phyloP scores from a whole-genome alignment of 2,797 vertebrate species.

The Acipenser oxyrinchus region DNA sequence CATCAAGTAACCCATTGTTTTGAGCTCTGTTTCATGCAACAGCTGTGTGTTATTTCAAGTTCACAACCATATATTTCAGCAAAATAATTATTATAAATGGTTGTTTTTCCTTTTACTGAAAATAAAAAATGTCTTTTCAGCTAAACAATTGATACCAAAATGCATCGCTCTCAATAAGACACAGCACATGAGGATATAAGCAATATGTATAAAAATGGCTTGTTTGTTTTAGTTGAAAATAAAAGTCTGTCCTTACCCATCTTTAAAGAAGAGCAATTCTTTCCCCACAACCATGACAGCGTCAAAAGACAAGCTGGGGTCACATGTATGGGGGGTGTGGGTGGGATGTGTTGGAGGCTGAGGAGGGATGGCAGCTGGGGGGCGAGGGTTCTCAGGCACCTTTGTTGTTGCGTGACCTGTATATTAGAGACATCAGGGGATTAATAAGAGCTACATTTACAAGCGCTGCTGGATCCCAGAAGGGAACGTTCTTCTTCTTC shows the following conservation, averaged over 20 bases:
- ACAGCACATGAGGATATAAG: neutral
- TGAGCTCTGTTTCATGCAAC: too few species aligned
- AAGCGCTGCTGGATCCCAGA: too few species aligned
- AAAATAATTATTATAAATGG: neutral
- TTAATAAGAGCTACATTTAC: too few species aligned
- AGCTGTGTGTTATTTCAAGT: too few species aligned
- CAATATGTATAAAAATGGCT: neutral
- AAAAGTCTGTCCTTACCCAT: conserved; percentile 25
- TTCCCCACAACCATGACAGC: conserved; percentile 38
- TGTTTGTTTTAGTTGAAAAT: neutral
- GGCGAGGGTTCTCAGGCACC: conserved; percentile 13
- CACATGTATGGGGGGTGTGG: conserved; percentile 30
- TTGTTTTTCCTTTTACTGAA: neutral
- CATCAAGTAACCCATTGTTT: too few species aligned
- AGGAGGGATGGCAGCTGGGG: conserved; percentile 19
- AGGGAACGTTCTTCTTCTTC: too few species aligned
- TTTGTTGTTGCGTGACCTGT: neutral
- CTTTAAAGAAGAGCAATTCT: conserved; percentile 42
- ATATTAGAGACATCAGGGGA: neutral
- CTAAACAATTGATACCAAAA: too few species aligned
- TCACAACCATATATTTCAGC: too few species aligned
- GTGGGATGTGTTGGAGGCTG: conserved; percentile 19
- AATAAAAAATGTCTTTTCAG: neutral
- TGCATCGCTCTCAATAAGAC: too few species aligned
- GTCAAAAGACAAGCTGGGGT: conserved; percentile 39